Evolutionary conservation across 2,797 vertebrate species (phyloP).

Genomic region (Amblyraja radiata): DNA sequence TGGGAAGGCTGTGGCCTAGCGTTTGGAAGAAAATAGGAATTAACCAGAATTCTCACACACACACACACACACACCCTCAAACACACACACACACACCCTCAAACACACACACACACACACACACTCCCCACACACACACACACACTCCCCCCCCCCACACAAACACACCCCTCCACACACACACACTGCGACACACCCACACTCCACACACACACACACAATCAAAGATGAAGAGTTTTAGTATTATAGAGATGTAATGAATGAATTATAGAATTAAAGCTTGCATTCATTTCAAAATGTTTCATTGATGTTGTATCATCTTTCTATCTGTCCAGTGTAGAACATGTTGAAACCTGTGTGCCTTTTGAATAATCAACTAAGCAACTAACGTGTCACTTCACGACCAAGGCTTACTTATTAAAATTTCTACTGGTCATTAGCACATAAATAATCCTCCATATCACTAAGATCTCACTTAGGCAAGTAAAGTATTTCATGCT

Average conservation of each 20-base stretch:
- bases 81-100: too few relatives aligned
- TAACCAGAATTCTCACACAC: too few relatives aligned
- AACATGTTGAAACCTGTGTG: background rate
- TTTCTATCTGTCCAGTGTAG: background rate
- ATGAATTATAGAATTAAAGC: background rate
- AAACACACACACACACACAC: too few relatives aligned
- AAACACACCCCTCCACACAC: too few relatives aligned
- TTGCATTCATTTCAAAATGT: background rate
- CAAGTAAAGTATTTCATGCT: background rate
- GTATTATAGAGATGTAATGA: background rate
- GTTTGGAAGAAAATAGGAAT: too few relatives aligned
- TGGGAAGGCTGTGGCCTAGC: too few relatives aligned
- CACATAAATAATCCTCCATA: background rate
- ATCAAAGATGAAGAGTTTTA: too few relatives aligned
- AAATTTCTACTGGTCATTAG: background rate
- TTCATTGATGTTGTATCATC: background rate
- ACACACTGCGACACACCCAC: too few relatives aligned
- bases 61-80: too few relatives aligned
- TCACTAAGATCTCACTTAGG: background rate
- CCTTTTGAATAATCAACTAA: background rate
- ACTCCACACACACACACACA: too few relatives aligned
- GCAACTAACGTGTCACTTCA: background rate
- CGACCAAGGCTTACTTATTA: background rate
- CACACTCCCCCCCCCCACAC: too few relatives aligned
- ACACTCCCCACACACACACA: too few relatives aligned